Percentiles rank a stretch among this genome's conserved stretches.
These are phyloP conservation scores for Acronicta psi DNA, from an alignment of 2,888 invertebrate genomes.

Conservation along the genomic window DNA sequence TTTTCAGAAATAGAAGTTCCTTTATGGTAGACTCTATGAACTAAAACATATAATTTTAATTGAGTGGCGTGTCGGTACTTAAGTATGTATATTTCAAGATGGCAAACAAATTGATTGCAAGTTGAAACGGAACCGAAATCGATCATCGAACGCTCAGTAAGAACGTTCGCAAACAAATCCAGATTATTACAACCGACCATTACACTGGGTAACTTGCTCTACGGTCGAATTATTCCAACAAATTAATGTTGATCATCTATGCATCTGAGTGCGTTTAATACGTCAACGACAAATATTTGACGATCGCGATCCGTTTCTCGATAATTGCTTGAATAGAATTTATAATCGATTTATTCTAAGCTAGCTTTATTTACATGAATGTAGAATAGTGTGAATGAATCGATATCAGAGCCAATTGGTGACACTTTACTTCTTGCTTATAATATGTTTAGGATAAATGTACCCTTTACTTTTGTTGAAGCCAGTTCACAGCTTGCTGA, in stretches of 20 bases:
- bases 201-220: slow-evolving; percentile 31
- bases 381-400: too few species aligned
- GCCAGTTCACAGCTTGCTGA: too few species aligned
- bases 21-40: too few species aligned
- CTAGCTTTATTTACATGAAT: background rate
- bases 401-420: too few species aligned
- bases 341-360: slow-evolving; percentile 39
- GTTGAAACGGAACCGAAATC: slow-evolving; percentile 8
- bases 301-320: slow-evolving; percentile 38
- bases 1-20: too few species aligned
- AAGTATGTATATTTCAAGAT: background rate
- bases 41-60: too few species aligned
- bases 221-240: slow-evolving; percentile 38
- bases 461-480: too few species aligned
- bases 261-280: slow-evolving; percentile 57
- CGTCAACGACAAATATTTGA: slow-evolving; percentile 43
- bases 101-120: background rate
- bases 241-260: slow-evolving; percentile 61
- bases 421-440: too few species aligned
- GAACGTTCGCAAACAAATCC: slow-evolving; percentile 40
- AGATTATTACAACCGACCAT: slow-evolving; percentile 36
- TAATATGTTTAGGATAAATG: too few species aligned
- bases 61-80: too few species aligned
- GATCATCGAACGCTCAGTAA: slow-evolving; percentile 33
- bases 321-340: slow-evolving; percentile 44